Evolutionary conservation across 2,797 vertebrate genomes (phyloP), one percentile per base, ranked within the genome.

Genomic region (Lindbergichthys nudifrons): DNA sequence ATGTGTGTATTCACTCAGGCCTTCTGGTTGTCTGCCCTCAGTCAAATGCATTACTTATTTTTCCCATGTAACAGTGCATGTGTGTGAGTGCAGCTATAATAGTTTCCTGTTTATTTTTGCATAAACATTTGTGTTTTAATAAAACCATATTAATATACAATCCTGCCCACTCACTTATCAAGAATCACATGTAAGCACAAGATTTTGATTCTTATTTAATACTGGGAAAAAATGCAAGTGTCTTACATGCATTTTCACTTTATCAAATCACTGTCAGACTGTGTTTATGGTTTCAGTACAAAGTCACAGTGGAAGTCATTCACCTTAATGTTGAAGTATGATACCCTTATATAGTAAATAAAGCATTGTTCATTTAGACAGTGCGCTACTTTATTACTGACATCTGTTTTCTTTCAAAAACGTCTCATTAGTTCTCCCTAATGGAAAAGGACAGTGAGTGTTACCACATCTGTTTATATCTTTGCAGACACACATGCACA

Each of bases 101-200:
- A 1, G 42, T 51, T 84, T 85, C 77, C 81, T 79, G 81, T 83
- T 85, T 88, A 88, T 80, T 43, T 77, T 69, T 79, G 48, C 9
- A 84, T 84, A 82, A 88, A 88, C 26, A 88, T 77, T 67, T 65
- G 32, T 75, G 52, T 70, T 80, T 84, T 30, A 18, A 73, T 82
- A 73, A 77, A 80, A 70, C 21, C 30, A 46, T 71, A 23, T 74
- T 70, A 74, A 82, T 81, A 80, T 62, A 84, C 75, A 84, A 60
- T n/a, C 60, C 41, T 54, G 10, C 12, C 43, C 58, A n/a, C 50
- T 57, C 30, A 39, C 41, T 70, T 54, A 26, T 26, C 32, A 26
- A 32, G 19, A 71, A 46, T 15, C 46, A 30, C 21, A 26, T 50
- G 62, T 32, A 47, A 46, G 63, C 21, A 69, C 30, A 43, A 46